A percentile compares a stretch with the other conserved stretches of the same genome.
Evolutionary conservation across 2,797 vertebrate species (phyloP).

Genomic region (Myotis myotis): DNA sequence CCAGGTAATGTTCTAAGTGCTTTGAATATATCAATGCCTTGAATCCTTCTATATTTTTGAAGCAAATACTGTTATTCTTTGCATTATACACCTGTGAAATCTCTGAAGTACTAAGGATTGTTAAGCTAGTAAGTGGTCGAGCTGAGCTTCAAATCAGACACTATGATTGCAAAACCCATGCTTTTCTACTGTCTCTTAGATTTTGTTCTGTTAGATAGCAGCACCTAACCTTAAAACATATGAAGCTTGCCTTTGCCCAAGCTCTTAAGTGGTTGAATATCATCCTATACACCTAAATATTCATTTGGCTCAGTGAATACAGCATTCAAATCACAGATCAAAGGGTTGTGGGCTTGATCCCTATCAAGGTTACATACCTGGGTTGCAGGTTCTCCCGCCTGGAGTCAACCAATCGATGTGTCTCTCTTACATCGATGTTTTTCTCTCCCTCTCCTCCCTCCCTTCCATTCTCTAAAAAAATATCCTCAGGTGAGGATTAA

Average conservation of each 20-base stretch:
- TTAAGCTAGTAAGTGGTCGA: neutral
- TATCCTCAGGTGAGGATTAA: neutral
- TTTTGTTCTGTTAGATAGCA: neutral
- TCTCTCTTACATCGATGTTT: too few relatives aligned
- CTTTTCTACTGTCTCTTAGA: neutral
- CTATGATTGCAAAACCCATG: neutral
- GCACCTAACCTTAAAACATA: neutral
- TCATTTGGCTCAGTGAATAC: too few relatives aligned
- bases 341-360: too few relatives aligned
- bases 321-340: too few relatives aligned
- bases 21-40: neutral
- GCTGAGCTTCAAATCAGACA: neutral
- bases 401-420: too few relatives aligned
- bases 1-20: neutral
- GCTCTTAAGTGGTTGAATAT: too few relatives aligned
- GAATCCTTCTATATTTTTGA: neutral
- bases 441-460: too few relatives aligned
- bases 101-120: neutral
- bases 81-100: neutral
- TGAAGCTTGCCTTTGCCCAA: neutral
- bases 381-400: too few relatives aligned
- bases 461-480: too few relatives aligned
- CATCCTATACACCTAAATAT: too few relatives aligned
- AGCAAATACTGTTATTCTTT: neutral
- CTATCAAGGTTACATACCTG: too few relatives aligned